Base-by-base conservation (phyloP, 2,888 invertebrate genomes). In the Dascillus cervinus region DNA sequence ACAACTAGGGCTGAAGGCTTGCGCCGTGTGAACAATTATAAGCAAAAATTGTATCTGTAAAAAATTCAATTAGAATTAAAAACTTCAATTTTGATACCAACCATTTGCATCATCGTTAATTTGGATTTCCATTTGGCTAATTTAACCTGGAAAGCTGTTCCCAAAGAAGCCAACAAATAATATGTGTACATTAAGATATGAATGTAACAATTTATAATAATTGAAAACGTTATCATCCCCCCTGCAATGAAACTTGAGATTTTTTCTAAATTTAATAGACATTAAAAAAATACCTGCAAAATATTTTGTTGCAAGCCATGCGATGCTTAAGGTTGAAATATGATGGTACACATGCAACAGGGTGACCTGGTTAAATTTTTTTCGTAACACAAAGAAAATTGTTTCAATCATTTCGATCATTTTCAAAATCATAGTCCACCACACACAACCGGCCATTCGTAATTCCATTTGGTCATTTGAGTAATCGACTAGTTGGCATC, bases 151-250 rank as follows among this genome's bases (percentile, higher is more conserved):
- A 75, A 59, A 17, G 53, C 50, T 4, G 74, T 71, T 40, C 77
- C 78, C 33, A 79, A 69, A 34, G 77, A 74, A 0, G 80, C 66
- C 1, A 79, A 53, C 8, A 82, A 66, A 55, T 85, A 85, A 61
- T 85, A 85, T 4, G 69, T 67, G 55, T 85, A 85, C 84, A 85
- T 84, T 9, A 84, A 55, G 3, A 82, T 71, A 49, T 85, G 84
- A 2, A 85, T 73, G 1, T 69, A 60, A 26, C 71, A 74, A 57
- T 85, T 85, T 26, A 82, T 52, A 61, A 80, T 67, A 1, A 80
- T 68, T 0, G 77, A 68, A 53, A 80, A 76, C 0, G 78, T 72
- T 22, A 75, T 67, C 61, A 78, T 72, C 8, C 75, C 79, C 50
- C 81, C 84, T 84, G 64, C 23, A 22, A 21, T 13, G 10, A 29